Conservation (phyloP, 2,888 invertebrate genomes). For the Phrixothrix hirtus region DNA sequence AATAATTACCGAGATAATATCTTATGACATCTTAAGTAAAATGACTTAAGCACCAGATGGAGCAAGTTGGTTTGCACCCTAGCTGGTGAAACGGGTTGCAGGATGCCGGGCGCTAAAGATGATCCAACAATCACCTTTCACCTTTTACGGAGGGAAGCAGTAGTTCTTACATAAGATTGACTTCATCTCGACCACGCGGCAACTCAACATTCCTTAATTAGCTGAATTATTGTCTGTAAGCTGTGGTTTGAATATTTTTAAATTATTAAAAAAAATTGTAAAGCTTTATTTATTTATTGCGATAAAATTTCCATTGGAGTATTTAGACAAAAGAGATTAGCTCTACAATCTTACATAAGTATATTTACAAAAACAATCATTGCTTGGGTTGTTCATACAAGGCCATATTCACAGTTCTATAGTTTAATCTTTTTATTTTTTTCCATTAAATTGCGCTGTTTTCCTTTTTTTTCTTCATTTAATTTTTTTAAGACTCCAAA, state of each 20-base stretch:
- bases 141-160: conserved; percentile 32
- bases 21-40: conserved; percentile 41
- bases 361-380: neutral
- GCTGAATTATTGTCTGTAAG: too few species aligned
- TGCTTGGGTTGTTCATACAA: neutral
- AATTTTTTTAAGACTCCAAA: too few species aligned
- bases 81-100: conserved; percentile 43
- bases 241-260: too few species aligned
- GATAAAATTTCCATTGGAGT: too few species aligned
- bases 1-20: conserved; percentile 48
- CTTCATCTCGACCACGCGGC: conserved; percentile 33
- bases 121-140: conserved; percentile 35
- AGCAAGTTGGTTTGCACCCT: conserved; percentile 36
- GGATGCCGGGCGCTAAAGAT: conserved; percentile 21
- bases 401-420: neutral
- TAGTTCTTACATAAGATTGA: conserved; percentile 36
- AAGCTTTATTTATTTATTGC: too few species aligned
- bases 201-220: conserved; percentile 19
- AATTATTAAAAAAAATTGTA: too few species aligned
- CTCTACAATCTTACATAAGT: neutral
- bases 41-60: conserved; percentile 35
- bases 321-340: neutral
- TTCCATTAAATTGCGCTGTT: neutral
- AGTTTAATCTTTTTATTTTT: neutral
- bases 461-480: conserved; percentile 3